These are phyloP conservation scores for Adelges cooleyi DNA, from an alignment of 1,140 invertebrate species.

Conservation along the genomic window DNA sequence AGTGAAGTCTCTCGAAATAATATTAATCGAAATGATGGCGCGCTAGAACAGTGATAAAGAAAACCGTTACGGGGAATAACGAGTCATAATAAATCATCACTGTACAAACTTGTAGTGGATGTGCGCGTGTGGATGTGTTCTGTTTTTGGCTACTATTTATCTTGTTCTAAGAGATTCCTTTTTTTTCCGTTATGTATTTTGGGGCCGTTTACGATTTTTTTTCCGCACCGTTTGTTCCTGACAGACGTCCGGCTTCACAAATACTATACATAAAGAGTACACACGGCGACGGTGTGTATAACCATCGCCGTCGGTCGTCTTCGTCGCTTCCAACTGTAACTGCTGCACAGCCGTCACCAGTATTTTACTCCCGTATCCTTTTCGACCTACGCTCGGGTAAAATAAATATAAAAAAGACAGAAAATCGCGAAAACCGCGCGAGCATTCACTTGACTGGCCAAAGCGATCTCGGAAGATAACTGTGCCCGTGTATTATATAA, in stretches of 20 bases:
- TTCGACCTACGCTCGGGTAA: no score
- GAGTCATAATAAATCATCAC: slow-evolving; percentile 22
- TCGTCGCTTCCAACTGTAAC: no score
- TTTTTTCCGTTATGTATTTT: slow-evolving; percentile 20
- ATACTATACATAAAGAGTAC: background rate
- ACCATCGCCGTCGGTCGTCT: no score
- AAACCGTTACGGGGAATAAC: slow-evolving; percentile 19
- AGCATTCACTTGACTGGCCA: no score
- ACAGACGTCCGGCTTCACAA: slow-evolving; percentile 18
- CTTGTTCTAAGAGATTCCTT: slow-evolving; percentile 1
- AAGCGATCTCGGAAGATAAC: no score
- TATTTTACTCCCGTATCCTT: no score
- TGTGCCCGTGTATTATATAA: no score
- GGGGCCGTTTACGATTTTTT: slow-evolving; percentile 14
- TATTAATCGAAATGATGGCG: slow-evolving; percentile 17
- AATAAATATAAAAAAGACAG: no score
- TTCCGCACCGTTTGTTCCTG: slow-evolving; percentile 9
- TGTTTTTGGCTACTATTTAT: slow-evolving; percentile 28
- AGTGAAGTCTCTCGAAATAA: slow-evolving; percentile 16
- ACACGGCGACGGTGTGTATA: no score
- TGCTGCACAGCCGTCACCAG: no score
- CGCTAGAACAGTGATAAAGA: slow-evolving; percentile 17
- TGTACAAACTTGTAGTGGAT: background rate
- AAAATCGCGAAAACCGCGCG: no score
- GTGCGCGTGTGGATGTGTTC: background rate